Base-by-base conservation (phyloP, 2,113 vertebrate genomes). In the Nerophis ophidion region DNA sequence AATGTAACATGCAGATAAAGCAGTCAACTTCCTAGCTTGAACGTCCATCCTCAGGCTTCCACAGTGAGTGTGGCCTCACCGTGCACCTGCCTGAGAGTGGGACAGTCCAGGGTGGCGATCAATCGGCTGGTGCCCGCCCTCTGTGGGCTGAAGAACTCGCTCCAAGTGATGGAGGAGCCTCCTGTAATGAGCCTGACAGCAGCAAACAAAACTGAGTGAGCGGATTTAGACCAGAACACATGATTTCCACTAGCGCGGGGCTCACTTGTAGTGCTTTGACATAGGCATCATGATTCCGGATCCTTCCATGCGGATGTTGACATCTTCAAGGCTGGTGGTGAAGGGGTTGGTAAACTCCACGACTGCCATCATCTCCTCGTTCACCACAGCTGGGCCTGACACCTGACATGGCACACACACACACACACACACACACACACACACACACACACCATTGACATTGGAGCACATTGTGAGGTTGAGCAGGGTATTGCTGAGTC, bases 321-420 rank as follows among this genome's bases (percentile, higher is more conserved):
- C 85, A 0, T 90, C 84, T 54, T 89, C 75, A 66, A 99, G 88
- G 19, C 50, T 70, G 75, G 91, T 90, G 55, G 76, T 88, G 71
- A 99, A 90, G 48, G 93, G 91, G 65, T 98, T 99, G 60, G 90
- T 93, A 52, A 99, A 99, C 76, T 96, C 88, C 55, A 96, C 88
- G 0, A 66, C 85, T 16, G 87, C 92, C 6, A 81, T 75, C 83
- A 91, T 92, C 77, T 94, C 90, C 60, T 88, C 93, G 7, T 74
- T 91, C 67, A 92, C 89, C 48, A 74, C 81, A 1, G 56, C 49
- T 8, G 7, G 33, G 0, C 70, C 87, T 1, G 81, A 55, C 5
- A 90, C 79, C 90, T 91, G 42, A 63, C 15, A 47, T 40, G 38
- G 40, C 0, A 40, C 8, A 64, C 2, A 52, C 26, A 51, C 4